phyloP scores from a whole-genome alignment of 2,797 vertebrate genomes.

The Tenualosa thibaudeaui region DNA sequence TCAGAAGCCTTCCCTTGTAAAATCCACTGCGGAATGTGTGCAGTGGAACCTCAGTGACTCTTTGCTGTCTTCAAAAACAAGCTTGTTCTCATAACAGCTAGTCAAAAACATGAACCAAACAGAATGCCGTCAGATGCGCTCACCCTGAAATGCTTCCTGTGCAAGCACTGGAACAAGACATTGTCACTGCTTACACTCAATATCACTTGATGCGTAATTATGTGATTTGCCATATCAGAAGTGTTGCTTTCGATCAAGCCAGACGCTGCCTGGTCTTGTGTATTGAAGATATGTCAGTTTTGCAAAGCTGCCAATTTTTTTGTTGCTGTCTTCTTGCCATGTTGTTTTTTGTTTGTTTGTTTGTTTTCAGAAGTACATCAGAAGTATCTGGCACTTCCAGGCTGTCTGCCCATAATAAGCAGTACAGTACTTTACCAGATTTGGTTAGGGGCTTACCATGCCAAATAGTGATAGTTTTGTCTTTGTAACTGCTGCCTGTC shows the following conservation, averaged over 20 bases:
- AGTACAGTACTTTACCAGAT: constrained; percentile 19
- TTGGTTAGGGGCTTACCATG: not conserved
- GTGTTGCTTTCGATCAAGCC: constrained; percentile 32
- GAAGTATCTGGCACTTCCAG: constrained; percentile 12
- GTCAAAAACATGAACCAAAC: constrained; percentile 22
- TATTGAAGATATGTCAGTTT: constrained; percentile 17
- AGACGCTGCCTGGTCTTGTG: constrained; percentile 18
- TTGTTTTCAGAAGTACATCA: not conserved
- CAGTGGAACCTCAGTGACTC: not conserved
- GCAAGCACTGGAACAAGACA: constrained; percentile 11
- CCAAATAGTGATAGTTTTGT: constrained; percentile 18
- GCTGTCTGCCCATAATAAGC: constrained; percentile 15
- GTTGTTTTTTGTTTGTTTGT: not conserved
- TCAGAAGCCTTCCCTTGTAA: not conserved
- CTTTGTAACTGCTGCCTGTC: not conserved
- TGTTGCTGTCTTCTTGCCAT: constrained; percentile 16
- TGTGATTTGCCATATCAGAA: constrained; percentile 23
- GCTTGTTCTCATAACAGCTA: not conserved
- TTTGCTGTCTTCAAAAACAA: not conserved
- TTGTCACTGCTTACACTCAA: not conserved
- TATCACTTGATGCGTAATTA: constrained; percentile 6
- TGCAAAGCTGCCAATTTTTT: constrained; percentile 20
- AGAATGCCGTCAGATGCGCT: not conserved
- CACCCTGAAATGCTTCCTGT: constrained; percentile 7
- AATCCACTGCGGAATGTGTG: not conserved